A percentile compares a stretch with the other conserved stretches of the same genome.
phyloP scores from a whole-genome alignment of 2,797 vertebrate genomes.

The Coranthus polyacanthus region DNA sequence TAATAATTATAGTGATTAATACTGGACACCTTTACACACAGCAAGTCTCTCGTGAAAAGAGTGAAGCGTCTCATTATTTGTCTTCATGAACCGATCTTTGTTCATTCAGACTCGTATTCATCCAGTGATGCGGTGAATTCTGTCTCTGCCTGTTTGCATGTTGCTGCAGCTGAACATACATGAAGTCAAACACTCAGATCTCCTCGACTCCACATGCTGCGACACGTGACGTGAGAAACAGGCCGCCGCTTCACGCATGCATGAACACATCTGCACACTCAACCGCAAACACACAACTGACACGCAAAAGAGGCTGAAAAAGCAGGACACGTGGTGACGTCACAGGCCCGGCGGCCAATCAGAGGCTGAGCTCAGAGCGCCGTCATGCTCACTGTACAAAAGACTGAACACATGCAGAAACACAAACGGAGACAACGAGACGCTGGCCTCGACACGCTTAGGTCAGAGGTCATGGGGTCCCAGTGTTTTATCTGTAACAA shows the following conservation, averaged over 20 bases:
- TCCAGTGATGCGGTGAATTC: no score
- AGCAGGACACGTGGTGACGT: conserved; percentile 20
- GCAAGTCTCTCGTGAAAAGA: no score
- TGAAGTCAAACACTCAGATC: no score
- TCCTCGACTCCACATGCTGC: conserved; percentile 17
- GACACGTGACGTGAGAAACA: conserved; percentile 30
- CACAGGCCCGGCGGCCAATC: background rate
- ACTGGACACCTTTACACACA: no score
- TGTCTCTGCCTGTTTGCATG: no score
- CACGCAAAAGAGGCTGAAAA: conserved; percentile 23
- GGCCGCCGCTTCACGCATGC: conserved; percentile 34
- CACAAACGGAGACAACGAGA: conserved; percentile 28
- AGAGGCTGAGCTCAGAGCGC: no score
- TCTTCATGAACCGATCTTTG: no score
- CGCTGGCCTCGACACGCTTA: background rate
- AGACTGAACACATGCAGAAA: background rate
- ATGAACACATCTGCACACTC: conserved; percentile 51
- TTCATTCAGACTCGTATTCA: no score
- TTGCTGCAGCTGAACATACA: no score
- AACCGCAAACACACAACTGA: conserved; percentile 18
- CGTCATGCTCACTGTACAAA: background rate
- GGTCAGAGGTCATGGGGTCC: conserved; percentile 30
- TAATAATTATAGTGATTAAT: no score
- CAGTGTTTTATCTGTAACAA: no score
- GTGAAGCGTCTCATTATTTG: no score